A percentile compares a stretch with the other conserved stretches of the same genome.
These are phyloP conservation scores for Triplophysa siluroides DNA, from an alignment of 2,113 vertebrate species.

Conservation along the genomic window DNA sequence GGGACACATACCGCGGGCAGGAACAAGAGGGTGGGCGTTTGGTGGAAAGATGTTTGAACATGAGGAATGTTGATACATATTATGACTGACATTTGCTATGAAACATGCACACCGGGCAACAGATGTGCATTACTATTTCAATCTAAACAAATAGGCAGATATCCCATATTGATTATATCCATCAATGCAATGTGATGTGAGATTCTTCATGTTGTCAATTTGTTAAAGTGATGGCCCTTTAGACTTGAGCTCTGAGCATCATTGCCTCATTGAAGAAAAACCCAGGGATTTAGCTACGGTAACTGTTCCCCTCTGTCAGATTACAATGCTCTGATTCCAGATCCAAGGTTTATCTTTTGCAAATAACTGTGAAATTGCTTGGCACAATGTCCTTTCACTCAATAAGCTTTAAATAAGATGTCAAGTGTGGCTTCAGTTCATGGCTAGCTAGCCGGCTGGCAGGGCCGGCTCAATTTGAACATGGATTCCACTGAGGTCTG, in stretches of 20 bases:
- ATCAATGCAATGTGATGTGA: neutral
- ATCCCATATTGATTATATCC: conserved; percentile 8
- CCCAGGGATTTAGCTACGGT: conserved; percentile 48
- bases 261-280: conserved; percentile 33
- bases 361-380: conserved; percentile 67
- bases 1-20: conserved; percentile 9
- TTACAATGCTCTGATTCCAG: conserved; percentile 58
- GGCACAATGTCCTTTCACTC: conserved; percentile 58
- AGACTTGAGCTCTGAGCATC: conserved; percentile 21
- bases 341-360: conserved; percentile 64
- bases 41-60: neutral
- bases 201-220: conserved; percentile 17
- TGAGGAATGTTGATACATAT: neutral
- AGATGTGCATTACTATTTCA: neutral
- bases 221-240: conserved; percentile 29
- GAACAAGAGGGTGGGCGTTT: neutral
- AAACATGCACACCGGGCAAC: neutral
- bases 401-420: conserved; percentile 66
- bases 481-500: conserved; percentile 53
- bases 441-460: conserved; percentile 42
- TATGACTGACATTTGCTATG: conserved; percentile 20
- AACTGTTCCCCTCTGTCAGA: conserved; percentile 60
- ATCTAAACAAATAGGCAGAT: too few relatives aligned
- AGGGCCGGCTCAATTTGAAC: conserved; percentile 56
- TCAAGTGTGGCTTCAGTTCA: conserved; percentile 51